phyloP scores from a whole-genome alignment of 1,140 invertebrate genomes.

The Ips nitidus region DNA sequence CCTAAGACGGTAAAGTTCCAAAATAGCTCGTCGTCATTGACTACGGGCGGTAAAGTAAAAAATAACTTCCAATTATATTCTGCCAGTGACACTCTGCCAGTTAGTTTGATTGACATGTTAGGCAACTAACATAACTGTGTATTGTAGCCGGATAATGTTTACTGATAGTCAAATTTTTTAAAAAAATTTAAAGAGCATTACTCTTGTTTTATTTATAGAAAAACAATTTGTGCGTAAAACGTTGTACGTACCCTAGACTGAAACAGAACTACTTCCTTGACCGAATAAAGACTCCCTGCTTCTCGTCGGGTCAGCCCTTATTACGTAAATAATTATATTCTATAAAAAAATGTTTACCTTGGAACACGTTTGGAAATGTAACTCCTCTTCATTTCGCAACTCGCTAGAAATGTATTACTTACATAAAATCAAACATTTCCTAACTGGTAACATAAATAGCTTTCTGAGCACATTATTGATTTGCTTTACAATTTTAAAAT shows the following conservation, averaged over 20 bases:
- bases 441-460: no score
- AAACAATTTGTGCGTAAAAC: neutral
- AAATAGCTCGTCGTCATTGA: neutral
- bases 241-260: neutral
- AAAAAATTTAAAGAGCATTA: neutral
- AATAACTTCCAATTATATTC: neutral
- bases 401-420: neutral
- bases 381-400: neutral
- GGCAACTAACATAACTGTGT: no score
- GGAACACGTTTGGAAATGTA: no score
- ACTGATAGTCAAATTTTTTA: neutral
- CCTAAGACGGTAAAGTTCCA: neutral
- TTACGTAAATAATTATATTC: neutral
- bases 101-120: no score
- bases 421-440: neutral
- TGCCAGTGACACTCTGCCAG: neutral
- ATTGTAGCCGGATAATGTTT: no score
- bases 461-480: no score
- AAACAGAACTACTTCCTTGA: neutral
- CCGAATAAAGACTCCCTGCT: slow-evolving; percentile 1
- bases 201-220: neutral
- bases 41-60: neutral
- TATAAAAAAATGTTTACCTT: no score
- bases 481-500: neutral
- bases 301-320: neutral